Evolutionary conservation across 64 coral and sea anemone genomes (phyloP).

Genomic region (Montipora efflorescens): DNA sequence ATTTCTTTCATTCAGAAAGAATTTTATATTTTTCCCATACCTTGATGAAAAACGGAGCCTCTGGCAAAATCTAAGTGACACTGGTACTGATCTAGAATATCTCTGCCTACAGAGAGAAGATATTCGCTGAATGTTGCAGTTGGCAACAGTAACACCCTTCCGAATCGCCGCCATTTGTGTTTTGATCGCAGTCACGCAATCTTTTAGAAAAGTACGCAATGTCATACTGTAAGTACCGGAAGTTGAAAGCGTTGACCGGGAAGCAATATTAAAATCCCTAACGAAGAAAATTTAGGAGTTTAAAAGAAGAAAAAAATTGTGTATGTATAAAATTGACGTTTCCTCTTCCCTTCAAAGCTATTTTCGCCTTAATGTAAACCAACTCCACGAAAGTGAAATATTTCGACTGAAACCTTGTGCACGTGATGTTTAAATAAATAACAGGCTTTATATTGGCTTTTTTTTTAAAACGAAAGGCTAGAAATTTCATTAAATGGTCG

Average conservation of each 20-base stretch:
- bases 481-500: neutral
- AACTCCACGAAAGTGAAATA: constrained; percentile 15
- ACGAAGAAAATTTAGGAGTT: no score
- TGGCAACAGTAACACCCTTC: neutral
- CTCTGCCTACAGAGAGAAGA: neutral
- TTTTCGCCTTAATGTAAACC: no score
- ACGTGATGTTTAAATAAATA: constrained; percentile 31
- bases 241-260: no score
- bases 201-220: neutral
- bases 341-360: no score
- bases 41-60: constrained; percentile 20
- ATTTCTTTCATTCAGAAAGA: no score
- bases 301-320: no score
- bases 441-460: neutral
- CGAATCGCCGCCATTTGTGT: constrained; percentile 1
- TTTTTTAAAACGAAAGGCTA: neutral
- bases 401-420: neutral
- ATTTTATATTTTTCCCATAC: neutral
- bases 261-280: no score
- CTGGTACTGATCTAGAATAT: neutral
- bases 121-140: neutral
- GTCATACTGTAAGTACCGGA: neutral
- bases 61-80: neutral
- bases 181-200: neutral
- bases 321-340: no score